These are phyloP conservation scores for Aplodontia rufa DNA, from an alignment of 2,113 vertebrate genomes.

Conservation along the genomic window DNA sequence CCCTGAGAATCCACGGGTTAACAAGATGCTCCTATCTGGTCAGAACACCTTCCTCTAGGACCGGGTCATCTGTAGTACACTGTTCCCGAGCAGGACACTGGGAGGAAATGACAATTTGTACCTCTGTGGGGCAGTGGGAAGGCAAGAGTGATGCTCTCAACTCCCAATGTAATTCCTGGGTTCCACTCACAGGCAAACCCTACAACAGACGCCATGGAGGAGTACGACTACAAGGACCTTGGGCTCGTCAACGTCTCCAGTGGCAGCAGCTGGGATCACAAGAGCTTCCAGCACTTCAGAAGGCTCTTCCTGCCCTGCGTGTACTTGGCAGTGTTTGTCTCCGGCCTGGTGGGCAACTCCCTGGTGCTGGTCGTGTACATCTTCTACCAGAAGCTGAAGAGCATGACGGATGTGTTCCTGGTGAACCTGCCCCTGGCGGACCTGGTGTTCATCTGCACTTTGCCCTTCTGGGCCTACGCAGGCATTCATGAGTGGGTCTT, in stretches of 20 bases:
- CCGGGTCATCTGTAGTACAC: too few relatives aligned
- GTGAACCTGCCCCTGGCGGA: constrained; percentile 83
- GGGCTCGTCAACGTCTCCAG: background rate
- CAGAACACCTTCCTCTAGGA: background rate
- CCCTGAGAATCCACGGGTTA: background rate
- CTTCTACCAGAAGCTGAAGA: constrained; percentile 79
- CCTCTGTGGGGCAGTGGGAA: background rate
- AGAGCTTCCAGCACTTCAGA: constrained; percentile 53
- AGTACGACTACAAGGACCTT: accelerated
- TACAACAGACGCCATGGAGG: constrained; percentile 15
- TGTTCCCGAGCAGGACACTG: background rate
- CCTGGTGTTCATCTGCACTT: constrained; percentile 80
- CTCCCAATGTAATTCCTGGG: background rate
- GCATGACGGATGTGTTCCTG: constrained; percentile 77
- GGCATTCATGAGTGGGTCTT: constrained; percentile 74
- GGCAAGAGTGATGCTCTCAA: background rate
- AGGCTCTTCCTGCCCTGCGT: constrained; percentile 71
- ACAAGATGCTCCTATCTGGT: background rate
- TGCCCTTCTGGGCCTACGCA: constrained; percentile 81
- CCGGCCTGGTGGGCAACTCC: constrained; percentile 79
- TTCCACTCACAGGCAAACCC: constrained; percentile 45
- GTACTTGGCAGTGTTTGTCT: constrained; percentile 73
- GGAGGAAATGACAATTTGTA: background rate
- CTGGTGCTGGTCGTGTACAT: constrained; percentile 76
- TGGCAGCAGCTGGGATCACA: background rate